Evolutionary conservation across 2,888 invertebrate species (phyloP).

Genomic region (Liodrosophila aerea): DNA sequence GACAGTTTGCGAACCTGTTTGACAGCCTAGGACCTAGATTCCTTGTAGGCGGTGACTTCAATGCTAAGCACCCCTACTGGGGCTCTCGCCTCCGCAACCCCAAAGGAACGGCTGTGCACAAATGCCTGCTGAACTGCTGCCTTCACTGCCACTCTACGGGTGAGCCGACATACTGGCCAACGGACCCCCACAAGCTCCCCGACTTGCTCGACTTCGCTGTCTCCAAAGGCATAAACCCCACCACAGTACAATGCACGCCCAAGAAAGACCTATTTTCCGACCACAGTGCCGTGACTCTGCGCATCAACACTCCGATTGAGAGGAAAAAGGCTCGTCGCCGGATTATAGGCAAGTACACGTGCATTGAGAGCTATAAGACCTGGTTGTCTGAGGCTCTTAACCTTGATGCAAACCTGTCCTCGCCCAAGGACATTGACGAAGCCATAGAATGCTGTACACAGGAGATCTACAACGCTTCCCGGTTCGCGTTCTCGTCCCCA

Average conservation of each 20-base stretch:
- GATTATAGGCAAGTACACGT: too few relatives aligned
- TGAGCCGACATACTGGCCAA: constrained; percentile 16
- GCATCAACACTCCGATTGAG: too few relatives aligned
- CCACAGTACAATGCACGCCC: neutral
- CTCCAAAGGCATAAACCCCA: constrained; percentile 9
- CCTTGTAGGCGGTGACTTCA: constrained; percentile 8
- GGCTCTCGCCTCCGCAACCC: neutral
- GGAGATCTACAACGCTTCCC: too few relatives aligned
- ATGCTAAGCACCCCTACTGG: constrained; percentile 9
- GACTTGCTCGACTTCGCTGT: constrained; percentile 7
- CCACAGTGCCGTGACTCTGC: constrained; percentile 9
- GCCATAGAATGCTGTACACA: too few relatives aligned
- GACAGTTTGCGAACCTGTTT: too few relatives aligned
- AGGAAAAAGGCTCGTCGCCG: too few relatives aligned
- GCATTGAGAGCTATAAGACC: too few relatives aligned
- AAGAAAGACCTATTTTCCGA: constrained; percentile 6
- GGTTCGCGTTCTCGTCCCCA: too few relatives aligned
- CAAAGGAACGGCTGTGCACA: constrained; percentile 2
- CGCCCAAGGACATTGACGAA: too few relatives aligned
- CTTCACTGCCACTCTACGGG: constrained; percentile 12
- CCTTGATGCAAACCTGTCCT: too few relatives aligned
- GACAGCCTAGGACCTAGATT: constrained; percentile 9
- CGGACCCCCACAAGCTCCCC: neutral
- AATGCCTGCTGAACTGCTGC: constrained; percentile 1
- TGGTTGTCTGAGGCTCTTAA: too few relatives aligned